Evolutionary conservation across 2,113 vertebrate species (phyloP).

Genomic region (Alethe castanea): DNA sequence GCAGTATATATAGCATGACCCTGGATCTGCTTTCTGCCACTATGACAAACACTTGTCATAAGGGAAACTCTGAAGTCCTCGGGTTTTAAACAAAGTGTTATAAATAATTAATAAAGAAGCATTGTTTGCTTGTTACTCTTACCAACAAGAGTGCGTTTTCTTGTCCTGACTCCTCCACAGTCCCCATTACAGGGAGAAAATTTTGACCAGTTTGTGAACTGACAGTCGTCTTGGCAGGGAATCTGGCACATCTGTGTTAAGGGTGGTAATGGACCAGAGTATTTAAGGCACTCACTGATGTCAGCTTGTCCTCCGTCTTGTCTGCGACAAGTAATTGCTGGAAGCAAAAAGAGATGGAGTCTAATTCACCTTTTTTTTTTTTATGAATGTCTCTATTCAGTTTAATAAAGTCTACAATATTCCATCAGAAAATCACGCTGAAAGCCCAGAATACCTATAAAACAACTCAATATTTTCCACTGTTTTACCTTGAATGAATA

Average conservation of each 20-base stretch:
- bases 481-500: not conserved
- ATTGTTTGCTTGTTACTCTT: conserved; percentile 55
- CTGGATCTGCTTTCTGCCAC: not conserved
- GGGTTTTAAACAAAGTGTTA: not conserved
- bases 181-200: conserved; percentile 94
- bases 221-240: conserved; percentile 96
- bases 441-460: not conserved
- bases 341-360: conserved; percentile 30
- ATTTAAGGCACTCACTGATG: conserved; percentile 85
- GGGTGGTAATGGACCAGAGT: conserved; percentile 82
- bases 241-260: conserved; percentile 91
- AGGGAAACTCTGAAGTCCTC: not conserved
- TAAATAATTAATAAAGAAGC: not conserved
- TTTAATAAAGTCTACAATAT: not conserved
- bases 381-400: not conserved
- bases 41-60: not conserved
- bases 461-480: not conserved
- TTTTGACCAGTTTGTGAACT: conserved; percentile 95
- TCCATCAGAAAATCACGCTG: not conserved
- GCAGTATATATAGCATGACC: not conserved
- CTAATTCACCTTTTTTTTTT: not conserved
- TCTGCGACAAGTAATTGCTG: conserved; percentile 94
- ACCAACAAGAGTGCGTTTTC: conserved; percentile 91
- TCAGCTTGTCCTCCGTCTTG: conserved; percentile 89
- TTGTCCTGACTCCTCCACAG: conserved; percentile 92